A percentile compares a stretch with the other conserved stretches of the same genome.
phyloP scores from a whole-genome alignment of 2,113 vertebrate genomes.

The Anseranas semipalmata region DNA sequence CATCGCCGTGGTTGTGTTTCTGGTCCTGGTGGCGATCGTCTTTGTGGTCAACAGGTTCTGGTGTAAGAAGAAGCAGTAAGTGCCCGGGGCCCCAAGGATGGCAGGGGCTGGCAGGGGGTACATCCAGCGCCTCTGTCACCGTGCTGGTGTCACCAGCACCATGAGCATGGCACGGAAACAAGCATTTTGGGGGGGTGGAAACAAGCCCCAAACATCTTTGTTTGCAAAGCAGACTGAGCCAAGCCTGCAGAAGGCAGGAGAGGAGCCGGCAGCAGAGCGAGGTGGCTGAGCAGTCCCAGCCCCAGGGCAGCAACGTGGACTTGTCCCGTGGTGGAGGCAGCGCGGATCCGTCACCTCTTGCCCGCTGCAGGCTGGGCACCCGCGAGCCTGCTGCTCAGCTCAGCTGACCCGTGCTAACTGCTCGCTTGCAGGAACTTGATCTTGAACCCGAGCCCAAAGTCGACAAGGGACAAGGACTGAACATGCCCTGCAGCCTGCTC shows the following conservation, averaged over 20 bases:
- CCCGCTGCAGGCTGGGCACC: neutral
- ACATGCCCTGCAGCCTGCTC: neutral
- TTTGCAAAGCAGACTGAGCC: neutral
- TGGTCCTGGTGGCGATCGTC: constrained; percentile 41
- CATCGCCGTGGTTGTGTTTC: constrained; percentile 55
- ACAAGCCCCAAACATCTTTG: neutral
- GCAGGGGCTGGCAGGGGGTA: neutral
- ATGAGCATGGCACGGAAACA: neutral
- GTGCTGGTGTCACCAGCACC: neutral
- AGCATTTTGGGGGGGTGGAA: neutral
- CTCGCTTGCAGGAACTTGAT: neutral
- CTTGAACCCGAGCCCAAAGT: neutral
- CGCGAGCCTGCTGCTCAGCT: neutral
- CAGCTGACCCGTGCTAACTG: neutral
- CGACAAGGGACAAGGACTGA: neutral
- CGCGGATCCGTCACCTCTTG: neutral
- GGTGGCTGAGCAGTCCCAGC: neutral
- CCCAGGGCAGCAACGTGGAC: neutral
- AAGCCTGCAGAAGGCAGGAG: fast-evolving
- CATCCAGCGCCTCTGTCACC: neutral
- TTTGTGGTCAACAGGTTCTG: constrained; percentile 52
- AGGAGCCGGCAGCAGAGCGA: neutral
- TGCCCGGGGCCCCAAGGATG: neutral
- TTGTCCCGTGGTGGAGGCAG: neutral
- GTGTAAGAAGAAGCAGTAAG: constrained; percentile 66